These are phyloP conservation scores for Hucho hucho DNA, from an alignment of 2,113 vertebrate species.

Conservation along the genomic window DNA sequence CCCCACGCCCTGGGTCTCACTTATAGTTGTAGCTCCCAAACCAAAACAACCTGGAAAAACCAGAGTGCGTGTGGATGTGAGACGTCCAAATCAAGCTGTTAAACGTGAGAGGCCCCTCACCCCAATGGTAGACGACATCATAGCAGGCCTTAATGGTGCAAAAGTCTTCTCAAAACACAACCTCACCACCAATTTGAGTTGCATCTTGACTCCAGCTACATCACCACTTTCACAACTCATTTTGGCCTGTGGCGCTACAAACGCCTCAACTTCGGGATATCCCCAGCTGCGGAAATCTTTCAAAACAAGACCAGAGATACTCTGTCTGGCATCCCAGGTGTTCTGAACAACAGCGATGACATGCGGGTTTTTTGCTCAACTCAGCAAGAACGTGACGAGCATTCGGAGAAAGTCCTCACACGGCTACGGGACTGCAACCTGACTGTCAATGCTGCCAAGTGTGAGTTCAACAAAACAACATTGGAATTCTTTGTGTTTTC, in stretches of 20 bases:
- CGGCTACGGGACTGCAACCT: not conserved
- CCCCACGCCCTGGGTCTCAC: conserved; percentile 2
- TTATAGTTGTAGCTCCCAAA: not conserved
- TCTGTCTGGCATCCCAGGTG: not conserved
- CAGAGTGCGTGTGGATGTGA: not conserved
- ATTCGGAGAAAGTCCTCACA: not conserved
- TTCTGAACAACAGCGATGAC: not conserved
- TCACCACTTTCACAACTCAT: conserved; percentile 2
- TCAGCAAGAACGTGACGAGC: not conserved
- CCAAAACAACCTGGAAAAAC: not conserved
- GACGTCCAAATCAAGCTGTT: conserved; percentile 1
- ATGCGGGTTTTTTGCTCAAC: not conserved
- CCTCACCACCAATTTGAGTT: no score
- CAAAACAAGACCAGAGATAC: not conserved
- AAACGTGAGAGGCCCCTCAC: conserved; percentile 5
- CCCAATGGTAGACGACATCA: conserved; percentile 15
- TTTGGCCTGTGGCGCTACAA: not conserved
- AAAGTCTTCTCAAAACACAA: conserved; percentile 13
- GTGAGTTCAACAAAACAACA: conserved; percentile 8
- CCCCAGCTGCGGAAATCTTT: conserved; percentile 3
- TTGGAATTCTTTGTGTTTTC: conserved; percentile 13
- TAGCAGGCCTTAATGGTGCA: conserved; percentile 7
- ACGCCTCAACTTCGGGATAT: conserved; percentile 12
- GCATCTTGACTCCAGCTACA: no score
- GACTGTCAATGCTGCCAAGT: conserved; percentile 11